These are phyloP conservation scores for Sterna hirundo DNA, from an alignment of 2,113 vertebrate genomes.

Conservation along the genomic window DNA sequence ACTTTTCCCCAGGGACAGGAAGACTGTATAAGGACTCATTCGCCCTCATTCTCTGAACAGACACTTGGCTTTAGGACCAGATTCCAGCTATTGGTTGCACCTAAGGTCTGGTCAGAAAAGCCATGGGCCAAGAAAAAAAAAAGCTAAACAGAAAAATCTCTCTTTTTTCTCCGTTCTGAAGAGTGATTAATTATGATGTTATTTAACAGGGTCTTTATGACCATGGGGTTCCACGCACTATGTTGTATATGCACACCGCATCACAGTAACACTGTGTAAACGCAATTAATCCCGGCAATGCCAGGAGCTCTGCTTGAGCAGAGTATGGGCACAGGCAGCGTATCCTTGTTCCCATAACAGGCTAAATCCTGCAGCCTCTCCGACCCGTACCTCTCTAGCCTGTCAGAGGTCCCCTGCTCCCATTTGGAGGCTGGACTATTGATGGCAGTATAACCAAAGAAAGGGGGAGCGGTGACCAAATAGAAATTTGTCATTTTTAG, in stretches of 20 bases:
- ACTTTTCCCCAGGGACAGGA: background rate
- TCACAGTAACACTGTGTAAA: background rate
- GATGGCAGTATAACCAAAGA: background rate
- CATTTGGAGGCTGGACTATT: background rate
- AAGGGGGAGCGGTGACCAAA: fast-evolving
- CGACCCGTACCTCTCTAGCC: background rate
- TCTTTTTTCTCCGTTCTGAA: background rate
- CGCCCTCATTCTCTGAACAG: background rate
- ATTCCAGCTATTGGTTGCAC: background rate
- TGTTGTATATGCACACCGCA: fast-evolving
- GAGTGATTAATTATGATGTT: background rate
- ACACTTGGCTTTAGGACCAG: background rate
- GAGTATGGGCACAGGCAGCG: background rate
- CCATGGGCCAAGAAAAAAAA: background rate
- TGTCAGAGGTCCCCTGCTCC: background rate
- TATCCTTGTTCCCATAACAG: background rate
- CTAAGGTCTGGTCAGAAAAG: background rate
- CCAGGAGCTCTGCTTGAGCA: background rate
- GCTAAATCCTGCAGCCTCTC: background rate
- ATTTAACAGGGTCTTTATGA: background rate
- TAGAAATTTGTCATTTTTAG: background rate
- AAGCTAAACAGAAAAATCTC: background rate
- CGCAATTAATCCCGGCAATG: background rate
- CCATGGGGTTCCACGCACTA: fast-evolving
- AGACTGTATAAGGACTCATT: background rate